Percentiles rank a stretch among this genome's conserved stretches.
These are phyloP conservation scores for Melanotaenia maccullochi DNA, from an alignment of 2,797 vertebrate genomes.

Conservation along the genomic window DNA sequence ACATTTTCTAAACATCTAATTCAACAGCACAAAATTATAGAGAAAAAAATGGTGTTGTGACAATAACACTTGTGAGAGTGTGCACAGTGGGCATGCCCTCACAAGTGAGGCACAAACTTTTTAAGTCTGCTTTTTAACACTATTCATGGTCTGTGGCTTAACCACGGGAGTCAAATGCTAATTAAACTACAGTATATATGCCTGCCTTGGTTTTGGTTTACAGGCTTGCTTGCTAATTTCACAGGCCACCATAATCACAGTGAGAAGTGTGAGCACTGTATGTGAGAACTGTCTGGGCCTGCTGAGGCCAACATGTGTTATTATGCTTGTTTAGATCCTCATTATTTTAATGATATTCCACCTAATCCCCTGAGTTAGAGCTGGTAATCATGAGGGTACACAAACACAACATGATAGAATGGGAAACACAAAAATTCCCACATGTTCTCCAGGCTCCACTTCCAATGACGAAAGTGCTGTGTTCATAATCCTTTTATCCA, in stretches of 20 bases:
- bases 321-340: slow-evolving; percentile 38
- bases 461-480: slow-evolving; percentile 51
- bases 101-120: slow-evolving; percentile 56
- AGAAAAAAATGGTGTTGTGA: background rate
- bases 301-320: slow-evolving; percentile 39
- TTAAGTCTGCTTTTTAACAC: slow-evolving; percentile 43
- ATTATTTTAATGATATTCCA: slow-evolving; percentile 45
- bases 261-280: slow-evolving; percentile 42
- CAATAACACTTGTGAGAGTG: background rate
- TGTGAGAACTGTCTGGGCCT: slow-evolving; percentile 41
- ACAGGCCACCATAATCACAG: slow-evolving; percentile 69
- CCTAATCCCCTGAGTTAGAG: slow-evolving; percentile 33
- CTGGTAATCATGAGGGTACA: slow-evolving; percentile 32
- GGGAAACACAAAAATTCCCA: slow-evolving; percentile 76
- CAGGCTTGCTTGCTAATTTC: slow-evolving; percentile 76
- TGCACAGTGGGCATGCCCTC: slow-evolving; percentile 37
- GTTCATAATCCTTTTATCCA: slow-evolving; percentile 69
- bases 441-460: slow-evolving; percentile 49
- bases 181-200: slow-evolving; percentile 72
- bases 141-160: slow-evolving; percentile 71
- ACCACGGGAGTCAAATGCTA: slow-evolving; percentile 74
- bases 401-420: slow-evolving; percentile 50
- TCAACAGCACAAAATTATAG: background rate
- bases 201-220: slow-evolving; percentile 68
- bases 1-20: slow-evolving; percentile 19